Evolutionary conservation across 2,888 invertebrate species (phyloP).

Genomic region (Euzetes globulus): DNA sequence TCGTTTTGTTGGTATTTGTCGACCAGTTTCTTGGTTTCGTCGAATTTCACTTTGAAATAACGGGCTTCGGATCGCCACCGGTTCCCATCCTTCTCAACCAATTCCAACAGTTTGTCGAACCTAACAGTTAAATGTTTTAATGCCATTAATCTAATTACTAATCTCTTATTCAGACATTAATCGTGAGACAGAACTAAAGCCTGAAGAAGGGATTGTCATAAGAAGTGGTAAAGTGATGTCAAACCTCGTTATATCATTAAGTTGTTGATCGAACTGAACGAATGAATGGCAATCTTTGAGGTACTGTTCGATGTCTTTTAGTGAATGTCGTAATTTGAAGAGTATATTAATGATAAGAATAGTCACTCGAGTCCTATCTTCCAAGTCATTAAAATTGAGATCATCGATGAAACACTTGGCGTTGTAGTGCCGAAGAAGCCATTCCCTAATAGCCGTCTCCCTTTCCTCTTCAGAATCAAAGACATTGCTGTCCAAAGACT

Average conservation of each 20-base stretch:
- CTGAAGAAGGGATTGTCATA: no score
- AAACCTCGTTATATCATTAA: slow-evolving; percentile 14
- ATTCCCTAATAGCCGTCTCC: neutral
- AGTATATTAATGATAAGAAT: slow-evolving; percentile 5
- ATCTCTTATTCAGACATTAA: no score
- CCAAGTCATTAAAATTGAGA: neutral
- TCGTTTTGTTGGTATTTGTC: slow-evolving; percentile 22
- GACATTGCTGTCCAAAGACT: neutral
- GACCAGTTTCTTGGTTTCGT: neutral
- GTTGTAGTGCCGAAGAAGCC: slow-evolving; percentile 14
- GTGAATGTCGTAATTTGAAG: slow-evolving; percentile 15
- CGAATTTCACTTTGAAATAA: neutral
- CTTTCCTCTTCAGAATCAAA: neutral
- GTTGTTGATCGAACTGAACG: neutral
- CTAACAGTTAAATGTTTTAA: neutral
- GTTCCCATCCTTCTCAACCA: neutral
- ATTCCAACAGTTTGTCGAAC: slow-evolving; percentile 8
- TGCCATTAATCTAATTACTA: no score
- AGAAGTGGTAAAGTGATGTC: neutral
- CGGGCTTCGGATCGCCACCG: slow-evolving; percentile 6
- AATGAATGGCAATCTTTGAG: slow-evolving; percentile 13
- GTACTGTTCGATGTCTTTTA: slow-evolving; percentile 22
- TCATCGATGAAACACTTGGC: slow-evolving; percentile 11
- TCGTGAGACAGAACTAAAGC: no score
- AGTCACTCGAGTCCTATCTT: slow-evolving; percentile 2